A percentile compares a stretch with the other conserved stretches of the same genome.
Conservation (phyloP, 2,888 invertebrate genomes). For the Liopterus haemorrhoidalis region DNA sequence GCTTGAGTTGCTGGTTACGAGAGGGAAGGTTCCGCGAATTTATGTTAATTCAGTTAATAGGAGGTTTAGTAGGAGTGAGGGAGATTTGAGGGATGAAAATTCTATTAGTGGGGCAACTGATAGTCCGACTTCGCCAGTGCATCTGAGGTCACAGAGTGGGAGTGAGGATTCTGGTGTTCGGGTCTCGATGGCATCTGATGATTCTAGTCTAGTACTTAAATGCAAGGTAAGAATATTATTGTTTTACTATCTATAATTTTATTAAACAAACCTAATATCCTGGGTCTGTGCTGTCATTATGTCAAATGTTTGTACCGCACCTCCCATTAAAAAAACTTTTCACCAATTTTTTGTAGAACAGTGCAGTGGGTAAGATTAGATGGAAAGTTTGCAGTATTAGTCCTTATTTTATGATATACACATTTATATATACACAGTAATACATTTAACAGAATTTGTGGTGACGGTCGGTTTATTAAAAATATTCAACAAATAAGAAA, state of each 20-base stretch:
- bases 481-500: no score
- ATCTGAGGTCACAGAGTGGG: conserved; percentile 38
- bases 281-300: no score
- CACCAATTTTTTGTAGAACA: no score
- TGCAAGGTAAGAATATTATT: conserved; percentile 36
- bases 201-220: conserved; percentile 38
- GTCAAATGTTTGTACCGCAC: neutral
- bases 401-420: no score
- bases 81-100: conserved; percentile 43
- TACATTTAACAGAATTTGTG: no score
- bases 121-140: conserved; percentile 38
- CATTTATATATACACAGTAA: no score
- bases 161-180: conserved; percentile 44
- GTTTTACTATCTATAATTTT: conserved; percentile 1
- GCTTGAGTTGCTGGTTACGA: conserved; percentile 45
- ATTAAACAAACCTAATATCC: no score
- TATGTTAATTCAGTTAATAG: conserved; percentile 26
- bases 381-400: no score
- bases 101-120: conserved; percentile 28
- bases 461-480: no score
- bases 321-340: no score
- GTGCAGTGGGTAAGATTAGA: no score
- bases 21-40: conserved; percentile 43
- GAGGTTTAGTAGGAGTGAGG: conserved; percentile 50
- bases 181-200: conserved; percentile 42